Evolutionary conservation across 2,888 invertebrate genomes (phyloP).

Genomic region (Mythimna ferrago): DNA sequence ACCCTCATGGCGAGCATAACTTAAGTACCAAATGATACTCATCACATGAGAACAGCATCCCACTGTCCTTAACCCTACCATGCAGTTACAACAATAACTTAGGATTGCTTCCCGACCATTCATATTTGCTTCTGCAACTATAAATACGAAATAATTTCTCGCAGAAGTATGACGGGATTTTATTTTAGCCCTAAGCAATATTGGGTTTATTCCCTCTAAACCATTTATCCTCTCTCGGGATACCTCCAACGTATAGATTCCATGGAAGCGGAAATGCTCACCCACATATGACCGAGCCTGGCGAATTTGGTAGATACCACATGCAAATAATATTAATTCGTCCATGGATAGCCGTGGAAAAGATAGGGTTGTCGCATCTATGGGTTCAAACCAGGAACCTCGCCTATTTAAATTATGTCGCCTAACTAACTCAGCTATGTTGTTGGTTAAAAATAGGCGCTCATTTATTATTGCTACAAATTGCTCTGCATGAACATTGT

Average conservation of each 20-base stretch:
- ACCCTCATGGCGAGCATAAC: slow-evolving; percentile 12
- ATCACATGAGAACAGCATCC: slow-evolving; percentile 22
- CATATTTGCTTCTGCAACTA: too few relatives aligned
- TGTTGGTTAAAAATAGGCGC: slow-evolving; percentile 11
- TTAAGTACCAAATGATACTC: slow-evolving; percentile 7
- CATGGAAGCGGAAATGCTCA: slow-evolving; percentile 31
- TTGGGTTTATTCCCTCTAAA: slow-evolving; percentile 11
- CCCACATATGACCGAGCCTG: slow-evolving; percentile 11
- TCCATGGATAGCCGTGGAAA: slow-evolving; percentile 10
- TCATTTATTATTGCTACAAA: too few relatives aligned
- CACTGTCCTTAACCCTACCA: not conserved
- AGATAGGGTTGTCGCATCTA: slow-evolving; percentile 39
- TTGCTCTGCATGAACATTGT: not conserved
- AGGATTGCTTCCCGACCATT: too few relatives aligned
- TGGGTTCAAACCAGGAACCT: slow-evolving; percentile 25
- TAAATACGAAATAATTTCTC: too few relatives aligned
- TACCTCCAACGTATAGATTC: slow-evolving; percentile 20
- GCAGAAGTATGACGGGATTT: too few relatives aligned
- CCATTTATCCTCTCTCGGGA: slow-evolving; percentile 8
- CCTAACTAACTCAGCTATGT: not conserved
- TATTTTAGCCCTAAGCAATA: not conserved
- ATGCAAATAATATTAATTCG: not conserved
- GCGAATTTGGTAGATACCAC: not conserved
- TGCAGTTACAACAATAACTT: not conserved
- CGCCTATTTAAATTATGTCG: slow-evolving; percentile 32